phyloP scores from a whole-genome alignment of 1,140 invertebrate genomes.

The Ceratosolen solmsi region DNA sequence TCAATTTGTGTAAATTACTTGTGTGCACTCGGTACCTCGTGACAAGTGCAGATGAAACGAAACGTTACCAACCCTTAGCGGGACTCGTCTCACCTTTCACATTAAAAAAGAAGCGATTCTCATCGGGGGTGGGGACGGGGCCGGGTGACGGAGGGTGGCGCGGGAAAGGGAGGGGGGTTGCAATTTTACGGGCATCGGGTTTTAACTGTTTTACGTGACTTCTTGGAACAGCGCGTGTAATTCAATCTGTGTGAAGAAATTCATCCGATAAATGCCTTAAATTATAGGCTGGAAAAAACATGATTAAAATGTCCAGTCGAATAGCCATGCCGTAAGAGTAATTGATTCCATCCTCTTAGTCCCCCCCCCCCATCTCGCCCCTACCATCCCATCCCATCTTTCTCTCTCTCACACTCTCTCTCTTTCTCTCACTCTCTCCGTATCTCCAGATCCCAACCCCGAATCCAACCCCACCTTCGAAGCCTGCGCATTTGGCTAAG shows the following conservation, averaged over 20 bases:
- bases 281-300: neutral
- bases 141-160: too few relatives aligned
- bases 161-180: neutral
- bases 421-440: too few relatives aligned
- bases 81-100: neutral
- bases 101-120: neutral
- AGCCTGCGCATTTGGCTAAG: too few relatives aligned
- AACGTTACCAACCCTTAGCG: neutral
- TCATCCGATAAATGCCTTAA: slow-evolving; percentile 6
- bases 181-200: slow-evolving; percentile 14
- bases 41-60: neutral
- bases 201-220: neutral
- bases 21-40: neutral
- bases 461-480: too few relatives aligned
- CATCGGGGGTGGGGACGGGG: too few relatives aligned
- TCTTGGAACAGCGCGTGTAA: neutral
- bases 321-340: neutral
- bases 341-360: neutral
- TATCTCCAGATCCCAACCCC: too few relatives aligned
- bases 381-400: too few relatives aligned
- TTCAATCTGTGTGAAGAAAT: neutral
- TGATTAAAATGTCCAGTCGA: neutral
- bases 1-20: neutral
- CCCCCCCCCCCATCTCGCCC: too few relatives aligned
- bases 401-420: too few relatives aligned